Base-by-base conservation (phyloP, 2,797 vertebrate genomes). In the Aldrovandia affinis region DNA sequence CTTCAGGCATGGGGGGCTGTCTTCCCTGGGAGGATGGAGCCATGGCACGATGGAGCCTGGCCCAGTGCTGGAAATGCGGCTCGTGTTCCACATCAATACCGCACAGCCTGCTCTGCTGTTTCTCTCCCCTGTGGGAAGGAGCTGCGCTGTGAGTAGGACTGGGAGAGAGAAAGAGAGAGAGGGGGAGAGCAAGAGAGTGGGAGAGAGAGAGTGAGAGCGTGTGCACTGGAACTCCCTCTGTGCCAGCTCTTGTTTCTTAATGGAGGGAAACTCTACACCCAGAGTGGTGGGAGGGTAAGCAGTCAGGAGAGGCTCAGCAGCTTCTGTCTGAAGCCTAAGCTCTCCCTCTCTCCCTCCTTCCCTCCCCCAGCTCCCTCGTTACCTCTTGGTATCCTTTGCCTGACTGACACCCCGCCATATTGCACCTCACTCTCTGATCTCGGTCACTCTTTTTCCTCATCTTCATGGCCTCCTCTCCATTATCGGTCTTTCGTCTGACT, bases 181-280 rank as follows among this genome's bases (percentile, higher is more conserved):
- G 65, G 7, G 15, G 9, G 65, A 39, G 33, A 30, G 30, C 6
- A 30, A 30, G 2, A 6, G n/a, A n/a, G n/a, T n/a, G n/a, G 65
- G 14, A 4, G 14, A 25, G 25, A 28, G 61, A 28, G 8, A 5
- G 18, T 36, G 68, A 44, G 70, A 25, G 33, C 9, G 70, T 1
- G 3, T 44, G 70, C 70, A 25, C 20, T 75, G 70, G 18, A 42
- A 44, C 20, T 75, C 70, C 70, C 70, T 75, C 4, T 44, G 70
- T 22, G 70, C 70, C 70, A 20, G 70, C 42, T 75, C 36, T 47
- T 75, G 42, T 75, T 75, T 44, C 70, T 10, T 75, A 75, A 75
- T 75, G 70, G 70, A 75, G 70, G 70, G 70, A 75, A 75, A 75
- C 70, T 47, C 36, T 47, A 75, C 70, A 75, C 70, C 70, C 36